Percentiles rank a stretch among this genome's conserved stretches.
Evolutionary conservation across 2,113 vertebrate species (phyloP).

Genomic region (Cryptomyrus ogoouensis): DNA sequence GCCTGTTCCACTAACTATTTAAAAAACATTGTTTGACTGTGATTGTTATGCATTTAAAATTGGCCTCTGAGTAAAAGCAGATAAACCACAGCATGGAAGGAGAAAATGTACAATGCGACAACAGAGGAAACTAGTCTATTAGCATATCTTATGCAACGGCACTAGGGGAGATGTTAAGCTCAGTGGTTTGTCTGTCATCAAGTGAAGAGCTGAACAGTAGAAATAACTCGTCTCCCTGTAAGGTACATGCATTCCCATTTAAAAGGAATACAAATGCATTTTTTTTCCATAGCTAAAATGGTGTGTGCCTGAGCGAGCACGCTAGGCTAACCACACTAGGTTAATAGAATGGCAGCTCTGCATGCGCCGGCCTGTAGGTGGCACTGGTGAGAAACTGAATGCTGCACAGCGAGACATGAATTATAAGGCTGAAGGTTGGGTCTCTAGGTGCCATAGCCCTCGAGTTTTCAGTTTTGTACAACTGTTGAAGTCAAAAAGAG

Average conservation of each 20-base stretch:
- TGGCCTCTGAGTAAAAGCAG: not conserved
- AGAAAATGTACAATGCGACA: slow-evolving; percentile 5
- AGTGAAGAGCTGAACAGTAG: slow-evolving; percentile 44
- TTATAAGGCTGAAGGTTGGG: not conserved
- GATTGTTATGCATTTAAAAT: not conserved
- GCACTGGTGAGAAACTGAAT: not conserved
- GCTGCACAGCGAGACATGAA: not conserved
- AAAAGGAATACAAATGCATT: not conserved
- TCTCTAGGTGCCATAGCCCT: not conserved
- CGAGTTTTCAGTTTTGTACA: not conserved
- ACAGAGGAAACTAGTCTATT: slow-evolving; percentile 35
- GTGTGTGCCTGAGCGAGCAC: not conserved
- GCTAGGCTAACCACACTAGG: not conserved
- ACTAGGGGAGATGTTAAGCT: slow-evolving; percentile 43
- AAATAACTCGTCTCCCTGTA: slow-evolving; percentile 33
- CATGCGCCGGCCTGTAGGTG: not conserved
- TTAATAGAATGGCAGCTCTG: not conserved
- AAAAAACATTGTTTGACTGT: slow-evolving; percentile 1
- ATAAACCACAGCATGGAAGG: not conserved
- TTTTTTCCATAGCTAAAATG: not conserved
- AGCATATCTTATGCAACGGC: slow-evolving; percentile 51
- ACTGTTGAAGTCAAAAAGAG: not conserved
- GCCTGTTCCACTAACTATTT: not conserved
- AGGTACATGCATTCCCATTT: not conserved
- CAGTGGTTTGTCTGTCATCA: slow-evolving; percentile 48